phyloP scores from a whole-genome alignment of 1,140 invertebrate genomes.

The Triops longicaudatus region DNA sequence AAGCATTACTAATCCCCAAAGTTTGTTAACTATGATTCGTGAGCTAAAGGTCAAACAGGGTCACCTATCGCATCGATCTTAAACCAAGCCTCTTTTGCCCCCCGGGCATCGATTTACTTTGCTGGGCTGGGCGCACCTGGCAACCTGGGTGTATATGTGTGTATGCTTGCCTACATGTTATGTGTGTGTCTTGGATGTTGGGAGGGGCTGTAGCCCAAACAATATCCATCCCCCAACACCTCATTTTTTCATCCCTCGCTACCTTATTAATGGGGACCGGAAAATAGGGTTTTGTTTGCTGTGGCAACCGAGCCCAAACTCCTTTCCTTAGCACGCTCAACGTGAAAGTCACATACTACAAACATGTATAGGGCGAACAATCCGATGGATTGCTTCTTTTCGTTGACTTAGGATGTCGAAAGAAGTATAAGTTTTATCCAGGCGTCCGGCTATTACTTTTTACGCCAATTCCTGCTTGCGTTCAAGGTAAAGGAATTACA shows the following conservation, averaged over 20 bases:
- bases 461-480: background rate
- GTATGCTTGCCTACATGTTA: background rate
- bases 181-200: slow-evolving; percentile 1
- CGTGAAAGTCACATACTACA: background rate
- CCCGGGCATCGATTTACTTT: background rate
- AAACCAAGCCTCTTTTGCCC: background rate
- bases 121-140: slow-evolving; percentile 4
- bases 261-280: background rate
- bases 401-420: background rate
- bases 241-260: background rate
- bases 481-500: background rate
- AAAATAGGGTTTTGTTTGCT: background rate
- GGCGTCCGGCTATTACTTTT: background rate
- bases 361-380: background rate
- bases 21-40: too few relatives aligned
- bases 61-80: background rate
- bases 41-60: background rate
- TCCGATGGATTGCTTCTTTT: background rate
- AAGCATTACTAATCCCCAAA: too few relatives aligned
- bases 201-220: background rate
- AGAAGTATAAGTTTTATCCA: background rate
- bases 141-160: background rate
- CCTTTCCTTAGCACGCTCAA: background rate
- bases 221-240: background rate
- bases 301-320: background rate